Evolutionary conservation across 2,797 vertebrate genomes (phyloP).

Genomic region (Decapterus maruadsi): DNA sequence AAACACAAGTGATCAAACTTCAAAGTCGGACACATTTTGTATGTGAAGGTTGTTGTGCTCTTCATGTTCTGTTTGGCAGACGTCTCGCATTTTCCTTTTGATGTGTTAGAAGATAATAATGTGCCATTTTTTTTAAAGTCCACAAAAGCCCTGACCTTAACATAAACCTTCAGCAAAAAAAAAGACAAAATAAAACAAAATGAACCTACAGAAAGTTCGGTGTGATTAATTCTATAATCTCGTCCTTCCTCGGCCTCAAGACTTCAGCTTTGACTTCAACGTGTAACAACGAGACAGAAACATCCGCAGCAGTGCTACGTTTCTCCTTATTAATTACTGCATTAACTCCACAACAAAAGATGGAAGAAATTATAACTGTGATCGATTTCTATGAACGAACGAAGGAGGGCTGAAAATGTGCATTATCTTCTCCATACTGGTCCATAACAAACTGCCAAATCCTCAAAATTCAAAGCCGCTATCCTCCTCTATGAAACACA

Average conservation of each 20-base stretch:
- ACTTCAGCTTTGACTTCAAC: slow-evolving; percentile 14
- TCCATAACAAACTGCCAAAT: slow-evolving; percentile 42
- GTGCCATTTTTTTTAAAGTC: slow-evolving; percentile 34
- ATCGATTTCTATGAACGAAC: slow-evolving; percentile 25
- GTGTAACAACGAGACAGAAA: slow-evolving; percentile 33
- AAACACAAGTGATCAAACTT: slow-evolving; percentile 9
- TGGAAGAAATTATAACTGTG: slow-evolving; percentile 22
- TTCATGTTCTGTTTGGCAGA: slow-evolving; percentile 5
- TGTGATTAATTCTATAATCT: slow-evolving; percentile 26
- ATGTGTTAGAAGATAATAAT: slow-evolving; percentile 31
- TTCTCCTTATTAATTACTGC: slow-evolving; percentile 34
- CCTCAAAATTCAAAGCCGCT: slow-evolving; percentile 9
- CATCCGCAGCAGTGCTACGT: slow-evolving; percentile 22
- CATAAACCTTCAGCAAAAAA: slow-evolving; percentile 20
- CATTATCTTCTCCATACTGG: slow-evolving; percentile 30
- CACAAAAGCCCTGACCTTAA: slow-evolving; percentile 28
- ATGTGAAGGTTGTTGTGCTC: slow-evolving; percentile 7
- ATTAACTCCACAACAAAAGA: slow-evolving; percentile 37
- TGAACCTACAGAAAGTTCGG: slow-evolving; percentile 11
- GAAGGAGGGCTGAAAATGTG: slow-evolving; percentile 42
- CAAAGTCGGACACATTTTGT: slow-evolving; percentile 13
- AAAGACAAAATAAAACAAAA: background rate
- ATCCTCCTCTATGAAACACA: background rate
- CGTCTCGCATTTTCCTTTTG: background rate
- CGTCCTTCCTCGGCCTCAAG: slow-evolving; percentile 23